Base-by-base conservation (phyloP, 2,113 vertebrate genomes). In the Arenaria interpres region DNA sequence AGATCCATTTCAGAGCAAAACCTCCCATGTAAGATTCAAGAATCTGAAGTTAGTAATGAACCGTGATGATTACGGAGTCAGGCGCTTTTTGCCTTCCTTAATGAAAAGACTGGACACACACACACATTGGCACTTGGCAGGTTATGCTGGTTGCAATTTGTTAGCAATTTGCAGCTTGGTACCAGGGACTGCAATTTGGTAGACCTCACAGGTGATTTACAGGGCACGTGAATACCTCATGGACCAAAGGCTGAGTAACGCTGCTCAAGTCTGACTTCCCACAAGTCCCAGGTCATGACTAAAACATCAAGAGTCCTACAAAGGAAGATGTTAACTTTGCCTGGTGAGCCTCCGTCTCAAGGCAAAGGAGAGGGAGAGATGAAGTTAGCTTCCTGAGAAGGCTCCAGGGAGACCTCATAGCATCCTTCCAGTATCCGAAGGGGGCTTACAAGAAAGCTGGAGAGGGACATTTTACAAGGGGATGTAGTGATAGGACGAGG, bases 151-250 rank as follows among this genome's bases (percentile, higher is more conserved):
- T 59, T n/a, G 56, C 91, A 91, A 46, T 84, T 81, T 67, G 73
- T 75, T 67, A 35, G 87, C 89, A 86, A 91, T 93, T 87, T 92
- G 41, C 68, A 60, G 56, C 46, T 8, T 51, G 64, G 79, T 60
- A 51, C n/a, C 84, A 60, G 46, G 54, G 46, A 11, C 86, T 81
- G 68, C 87, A 96, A 92, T 96, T 95, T 96, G 91, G 69, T 33
- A 87, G 24, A 75, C 56, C 84, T 96, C 87, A 78, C 64, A 46
- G 83, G 73, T 91, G 84, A 92, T n/a, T 96, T 92, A 68, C 57
- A 82, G 73, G 69, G 37, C 94, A 96, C 43, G 27, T 94, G 91
- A 92, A 92, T 78, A 46, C 80, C 68, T 90, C 4, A 2, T 12
- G 60, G 77, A 78, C 84, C 64, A 75, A 39, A 72, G 69, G 77